These are phyloP conservation scores for Drosophila fungiperda DNA, from an alignment of 2,888 invertebrate genomes.

Conservation along the genomic window DNA sequence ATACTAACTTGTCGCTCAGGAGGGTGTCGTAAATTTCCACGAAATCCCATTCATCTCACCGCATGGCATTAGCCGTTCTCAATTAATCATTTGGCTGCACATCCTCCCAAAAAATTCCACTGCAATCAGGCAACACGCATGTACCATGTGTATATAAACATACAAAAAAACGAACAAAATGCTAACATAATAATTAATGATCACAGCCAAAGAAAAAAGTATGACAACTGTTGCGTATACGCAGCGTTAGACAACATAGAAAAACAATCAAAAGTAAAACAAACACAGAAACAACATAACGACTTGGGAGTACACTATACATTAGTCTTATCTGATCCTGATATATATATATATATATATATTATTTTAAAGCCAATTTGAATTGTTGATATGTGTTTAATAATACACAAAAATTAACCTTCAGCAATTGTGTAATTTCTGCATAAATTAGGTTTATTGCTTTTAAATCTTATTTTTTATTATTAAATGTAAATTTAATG, in stretches of 20 bases:
- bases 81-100: constrained; percentile 62
- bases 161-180: neutral
- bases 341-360: neutral
- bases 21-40: constrained; percentile 13
- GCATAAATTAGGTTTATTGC: neutral
- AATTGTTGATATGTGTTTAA: neutral
- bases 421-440: neutral
- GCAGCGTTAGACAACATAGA: constrained; percentile 49
- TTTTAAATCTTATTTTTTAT: too few relatives aligned
- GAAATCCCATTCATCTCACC: constrained; percentile 4
- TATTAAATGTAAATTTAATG: too few relatives aligned
- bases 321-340: neutral
- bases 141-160: constrained; percentile 12
- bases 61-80: constrained; percentile 2
- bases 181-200: constrained; percentile 47
- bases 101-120: constrained; percentile 45
- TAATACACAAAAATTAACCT: neutral
- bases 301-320: constrained; percentile 19
- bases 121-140: constrained; percentile 13
- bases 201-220: constrained; percentile 7
- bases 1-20: constrained; percentile 4
- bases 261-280: neutral
- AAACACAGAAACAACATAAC: neutral
- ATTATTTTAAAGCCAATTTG: neutral
- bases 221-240: constrained; percentile 73